phyloP scores from a whole-genome alignment of 2,888 invertebrate species.

The Girardia tigrina region DNA sequence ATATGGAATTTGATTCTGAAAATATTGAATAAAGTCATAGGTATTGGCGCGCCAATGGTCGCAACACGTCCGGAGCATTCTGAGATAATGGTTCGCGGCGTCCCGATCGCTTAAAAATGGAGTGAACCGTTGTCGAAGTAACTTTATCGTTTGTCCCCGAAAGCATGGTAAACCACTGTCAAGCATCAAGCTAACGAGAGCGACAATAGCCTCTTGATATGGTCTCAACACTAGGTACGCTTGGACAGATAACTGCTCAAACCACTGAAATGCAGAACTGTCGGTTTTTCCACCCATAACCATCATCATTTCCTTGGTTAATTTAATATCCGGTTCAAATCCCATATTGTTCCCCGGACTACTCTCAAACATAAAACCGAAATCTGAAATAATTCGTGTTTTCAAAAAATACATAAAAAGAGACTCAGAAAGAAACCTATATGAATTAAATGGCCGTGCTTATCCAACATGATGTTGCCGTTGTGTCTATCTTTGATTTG shows the following conservation, averaged over 20 bases:
- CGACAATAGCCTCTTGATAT: constrained; percentile 86
- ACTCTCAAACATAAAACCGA: constrained; percentile 99
- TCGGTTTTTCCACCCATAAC: constrained; percentile 98
- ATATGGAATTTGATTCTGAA: constrained; percentile 97
- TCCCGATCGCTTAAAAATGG: constrained; percentile 79
- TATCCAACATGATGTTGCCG: constrained; percentile 96
- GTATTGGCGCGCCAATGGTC: constrained; percentile 86
- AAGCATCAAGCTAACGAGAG: constrained; percentile 88
- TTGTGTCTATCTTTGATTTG: constrained; percentile 98
- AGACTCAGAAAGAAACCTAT: constrained; percentile 59
- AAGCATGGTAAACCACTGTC: constrained; percentile 97
- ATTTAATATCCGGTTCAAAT: constrained; percentile 95
- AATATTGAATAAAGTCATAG: constrained; percentile 96
- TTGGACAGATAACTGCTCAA: constrained; percentile 89
- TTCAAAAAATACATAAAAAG: neutral
- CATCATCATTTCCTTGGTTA: constrained; percentile 98
- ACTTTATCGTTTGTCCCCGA: constrained; percentile 88
- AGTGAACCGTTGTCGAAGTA: constrained; percentile 75
- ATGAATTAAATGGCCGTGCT: constrained; percentile 90
- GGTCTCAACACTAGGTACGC: constrained; percentile 90
- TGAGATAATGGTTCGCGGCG: constrained; percentile 82
- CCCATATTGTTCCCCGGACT: constrained; percentile 96
- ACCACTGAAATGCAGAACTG: constrained; percentile 88
- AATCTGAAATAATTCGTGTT: constrained; percentile 64
- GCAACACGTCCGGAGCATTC: constrained; percentile 80